Base-by-base conservation (phyloP, 1,140 invertebrate genomes). In the Zaprionus africanus region DNA sequence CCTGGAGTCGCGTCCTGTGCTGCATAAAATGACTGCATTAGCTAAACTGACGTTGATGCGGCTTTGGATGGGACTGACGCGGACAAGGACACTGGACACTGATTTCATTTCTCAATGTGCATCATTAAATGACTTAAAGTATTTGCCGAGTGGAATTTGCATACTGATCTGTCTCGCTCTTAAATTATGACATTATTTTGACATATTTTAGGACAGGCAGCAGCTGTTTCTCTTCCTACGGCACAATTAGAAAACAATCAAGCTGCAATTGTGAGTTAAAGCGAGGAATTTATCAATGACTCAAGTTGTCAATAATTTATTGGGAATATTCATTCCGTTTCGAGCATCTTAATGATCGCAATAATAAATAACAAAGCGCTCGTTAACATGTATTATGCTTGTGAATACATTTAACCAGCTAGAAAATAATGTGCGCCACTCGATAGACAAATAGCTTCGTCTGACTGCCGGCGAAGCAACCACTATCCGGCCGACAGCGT, bases 341-440 rank as follows among this genome's bases (percentile, higher is more conserved):
- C 11, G 15, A 7, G 24, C 59, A 53, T 38, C 71, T 76, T 59
- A 71, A 71, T 76, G 73, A 76, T 65, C 53, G 38, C 66, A 72
- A 77, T 67, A 63, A 76, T 65, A 76, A 76, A 72, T 72, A 77
- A 76, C 77, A 78, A 82, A 87, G 72, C 49, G 69, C 83, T 87
- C 80, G 84, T 87, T 87, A 82, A 63, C 80, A 78, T 80, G 79
- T 73, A 80, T 73, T 87, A 69, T 75, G 72, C 63, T 64, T 82
- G 79, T 82, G 51, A 81, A 84, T 88, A 88, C 81, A 87, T 87
- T 87, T 87, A 87, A 87, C 84, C 85, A 87, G 84, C 84, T 87
- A 88, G 84, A 88, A 87, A 87, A 87, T 87, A 88, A 84, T 88
- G 84, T 79, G 60, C 38, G 70, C 64, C 61, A 70, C 51, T 51